Base-by-base conservation (phyloP, 2,888 invertebrate genomes). In the Perdita meconis region DNA sequence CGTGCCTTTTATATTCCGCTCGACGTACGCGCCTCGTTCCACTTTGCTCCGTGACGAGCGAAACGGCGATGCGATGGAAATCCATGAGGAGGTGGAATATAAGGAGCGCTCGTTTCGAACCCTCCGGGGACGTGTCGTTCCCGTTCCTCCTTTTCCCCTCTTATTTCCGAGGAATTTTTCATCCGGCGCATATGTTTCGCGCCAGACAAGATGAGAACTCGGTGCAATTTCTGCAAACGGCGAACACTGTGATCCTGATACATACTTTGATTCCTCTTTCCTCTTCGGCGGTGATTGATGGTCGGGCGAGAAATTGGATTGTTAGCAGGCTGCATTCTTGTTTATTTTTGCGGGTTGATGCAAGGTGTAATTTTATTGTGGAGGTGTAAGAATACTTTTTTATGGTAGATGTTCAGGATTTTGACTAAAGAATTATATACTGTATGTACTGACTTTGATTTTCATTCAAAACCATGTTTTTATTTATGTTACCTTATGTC, bases 31-130 rank as follows among this genome's bases (percentile, higher is more conserved):
- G 40, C 30, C 53, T 64, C 68, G 73, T 80, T 59, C 77, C 65
- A 80, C 77, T 80, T 80, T 73, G 77, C 72, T 72, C 38, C 57
- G 34, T 56, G 74, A 65, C 74, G 63, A 77, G 63, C 61, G 30
- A 80, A 69, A 80, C 40, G 68, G 53, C 34, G 50, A 36, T 60
- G 42, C 76, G 65, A 73, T 77, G 69, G 66, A 77, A 73, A 77
- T 80, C 65, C 63, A 36, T 40, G 57, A 30, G 38, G 16, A 40
- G 64, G 13, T 56, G 40, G 63, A 75, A 55, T 75, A 66, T 63
- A 63, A 80, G 69, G 78, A 70, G 59, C 74, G 57, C 55, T 66
- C 56, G 56, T 61, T 61, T n/a, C 19, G 36, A 74, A 57, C 63
- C 57, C 74, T 71, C 57, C 42, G 38, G 72, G 78, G 77, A 72